A percentile compares a stretch with the other conserved stretches of the same genome.
Conservation (phyloP, 2,113 vertebrate species). For the Pampusana beccarii region DNA sequence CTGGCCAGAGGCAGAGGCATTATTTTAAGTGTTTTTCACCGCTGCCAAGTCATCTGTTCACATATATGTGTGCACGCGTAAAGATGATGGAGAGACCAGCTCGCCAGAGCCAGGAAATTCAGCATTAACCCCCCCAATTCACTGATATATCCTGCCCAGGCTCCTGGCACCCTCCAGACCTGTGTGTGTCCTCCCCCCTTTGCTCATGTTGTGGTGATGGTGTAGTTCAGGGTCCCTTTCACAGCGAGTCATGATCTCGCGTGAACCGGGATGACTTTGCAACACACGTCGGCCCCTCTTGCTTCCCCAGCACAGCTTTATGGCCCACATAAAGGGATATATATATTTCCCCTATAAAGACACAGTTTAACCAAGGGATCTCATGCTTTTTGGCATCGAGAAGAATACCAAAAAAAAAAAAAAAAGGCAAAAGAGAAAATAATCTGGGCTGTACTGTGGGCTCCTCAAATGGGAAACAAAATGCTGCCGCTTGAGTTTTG, state of each 20-base stretch:
- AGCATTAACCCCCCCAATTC: background rate
- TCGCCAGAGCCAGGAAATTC: background rate
- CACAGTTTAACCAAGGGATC: background rate
- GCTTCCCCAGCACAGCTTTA: background rate
- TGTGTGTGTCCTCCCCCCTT: background rate
- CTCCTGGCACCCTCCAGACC: background rate
- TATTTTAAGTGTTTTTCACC: constrained; percentile 44
- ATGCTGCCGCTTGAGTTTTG: rapidly evolving
- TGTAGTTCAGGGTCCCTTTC: background rate
- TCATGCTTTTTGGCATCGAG: background rate
- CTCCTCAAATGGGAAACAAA: rapidly evolving
- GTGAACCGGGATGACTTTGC: rapidly evolving
- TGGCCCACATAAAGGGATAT: constrained; percentile 31
- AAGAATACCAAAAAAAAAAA: background rate
- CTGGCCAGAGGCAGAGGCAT: constrained; percentile 54
- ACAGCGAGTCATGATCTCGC: rapidly evolving
- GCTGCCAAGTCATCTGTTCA: constrained; percentile 57
- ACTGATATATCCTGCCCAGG: rapidly evolving
- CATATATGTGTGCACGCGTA: background rate
- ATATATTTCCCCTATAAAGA: constrained; percentile 57
- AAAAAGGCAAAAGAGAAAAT: rapidly evolving
- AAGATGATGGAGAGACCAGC: constrained; percentile 50
- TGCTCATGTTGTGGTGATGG: rapidly evolving
- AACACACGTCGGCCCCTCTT: rapidly evolving
- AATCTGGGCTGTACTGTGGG: rapidly evolving